Conservation (phyloP, 2,888 invertebrate species). For the Agrilus biguttatus region DNA sequence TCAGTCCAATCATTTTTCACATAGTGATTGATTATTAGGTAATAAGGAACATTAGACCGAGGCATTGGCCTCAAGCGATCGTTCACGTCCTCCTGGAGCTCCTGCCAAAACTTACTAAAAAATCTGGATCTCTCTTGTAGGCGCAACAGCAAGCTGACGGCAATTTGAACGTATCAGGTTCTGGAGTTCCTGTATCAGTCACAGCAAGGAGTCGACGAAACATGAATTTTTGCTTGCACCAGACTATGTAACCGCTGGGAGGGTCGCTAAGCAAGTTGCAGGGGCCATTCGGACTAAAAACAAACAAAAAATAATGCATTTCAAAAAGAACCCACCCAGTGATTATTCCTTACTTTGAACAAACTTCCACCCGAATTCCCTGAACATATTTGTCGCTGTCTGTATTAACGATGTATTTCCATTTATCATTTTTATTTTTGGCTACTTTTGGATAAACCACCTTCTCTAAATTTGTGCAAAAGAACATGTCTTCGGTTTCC, state of each 20-base stretch:
- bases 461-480: constrained; percentile 28
- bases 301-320: constrained; percentile 9
- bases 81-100: no score
- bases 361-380: constrained; percentile 58
- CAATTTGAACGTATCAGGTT: constrained; percentile 40
- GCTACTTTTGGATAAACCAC: constrained; percentile 48
- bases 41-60: no score
- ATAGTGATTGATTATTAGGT: no score
- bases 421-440: constrained; percentile 43
- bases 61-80: no score
- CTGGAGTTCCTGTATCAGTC: constrained; percentile 28
- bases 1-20: no score
- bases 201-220: constrained; percentile 40
- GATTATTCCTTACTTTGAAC: constrained; percentile 39
- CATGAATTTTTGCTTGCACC: constrained; percentile 44
- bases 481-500: constrained; percentile 15
- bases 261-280: constrained; percentile 36
- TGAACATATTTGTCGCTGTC: constrained; percentile 42
- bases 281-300: constrained; percentile 28
- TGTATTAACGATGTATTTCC: constrained; percentile 56
- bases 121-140: constrained; percentile 18
- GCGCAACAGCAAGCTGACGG: constrained; percentile 65
- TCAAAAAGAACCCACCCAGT: no score
- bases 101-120: constrained; percentile 5
- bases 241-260: constrained; percentile 32